These are phyloP conservation scores for Athalia circularis DNA, from an alignment of 2,888 invertebrate species.

Conservation along the genomic window DNA sequence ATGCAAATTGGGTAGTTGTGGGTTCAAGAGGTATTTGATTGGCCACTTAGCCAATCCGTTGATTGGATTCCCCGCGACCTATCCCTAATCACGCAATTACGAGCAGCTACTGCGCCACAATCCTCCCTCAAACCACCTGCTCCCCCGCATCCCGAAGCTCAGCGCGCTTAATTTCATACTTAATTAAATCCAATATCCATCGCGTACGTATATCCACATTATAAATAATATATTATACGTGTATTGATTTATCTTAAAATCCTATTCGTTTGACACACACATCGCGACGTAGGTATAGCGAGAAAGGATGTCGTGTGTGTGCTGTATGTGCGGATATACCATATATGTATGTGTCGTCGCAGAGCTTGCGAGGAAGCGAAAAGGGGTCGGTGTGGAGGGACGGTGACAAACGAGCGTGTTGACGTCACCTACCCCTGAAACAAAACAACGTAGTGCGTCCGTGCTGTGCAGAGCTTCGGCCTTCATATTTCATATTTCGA, in stretches of 20 bases:
- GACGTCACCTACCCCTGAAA: slow-evolving; percentile 67
- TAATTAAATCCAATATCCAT: slow-evolving; percentile 33
- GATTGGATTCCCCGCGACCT: slow-evolving; percentile 64
- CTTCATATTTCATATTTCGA: slow-evolving; percentile 46
- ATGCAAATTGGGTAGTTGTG: slow-evolving; percentile 68
- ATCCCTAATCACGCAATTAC: no score
- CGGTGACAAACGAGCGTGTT: slow-evolving; percentile 70
- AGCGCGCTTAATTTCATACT: slow-evolving; percentile 35
- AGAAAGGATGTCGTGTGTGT: neutral
- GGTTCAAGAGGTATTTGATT: slow-evolving; percentile 65
- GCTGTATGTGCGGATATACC: neutral
- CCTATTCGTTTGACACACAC: no score
- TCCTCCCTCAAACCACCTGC: no score
- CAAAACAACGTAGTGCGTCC: slow-evolving; percentile 62
- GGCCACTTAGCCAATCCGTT: slow-evolving; percentile 64
- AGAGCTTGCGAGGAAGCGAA: neutral
- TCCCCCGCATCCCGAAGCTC: no score
- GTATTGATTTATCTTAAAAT: neutral
- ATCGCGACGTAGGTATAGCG: no score
- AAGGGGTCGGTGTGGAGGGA: slow-evolving; percentile 24
- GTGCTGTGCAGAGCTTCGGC: neutral
- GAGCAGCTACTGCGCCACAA: no score
- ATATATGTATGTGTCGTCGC: neutral
- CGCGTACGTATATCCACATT: neutral
- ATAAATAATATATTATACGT: neutral